Conservation (phyloP, 2,888 invertebrate genomes). For the Tenthredo distinguenda region DNA sequence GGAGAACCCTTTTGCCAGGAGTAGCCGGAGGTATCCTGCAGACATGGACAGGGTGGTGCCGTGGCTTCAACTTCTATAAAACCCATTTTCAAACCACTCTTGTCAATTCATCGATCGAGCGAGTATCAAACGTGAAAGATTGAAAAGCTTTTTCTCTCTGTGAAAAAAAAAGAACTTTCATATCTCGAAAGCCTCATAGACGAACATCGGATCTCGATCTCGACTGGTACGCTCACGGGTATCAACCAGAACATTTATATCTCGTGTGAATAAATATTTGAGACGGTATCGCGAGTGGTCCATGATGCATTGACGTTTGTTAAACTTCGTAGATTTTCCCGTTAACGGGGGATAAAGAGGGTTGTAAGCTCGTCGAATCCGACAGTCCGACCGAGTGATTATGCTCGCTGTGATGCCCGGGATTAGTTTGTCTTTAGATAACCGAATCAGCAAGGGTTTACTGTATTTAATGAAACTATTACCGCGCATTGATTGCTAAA, state of each 20-base stretch:
- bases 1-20: slow-evolving; percentile 46
- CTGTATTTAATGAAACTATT: slow-evolving; percentile 77
- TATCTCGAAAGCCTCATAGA: not conserved
- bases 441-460: slow-evolving; percentile 72
- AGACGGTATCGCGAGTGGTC: not conserved
- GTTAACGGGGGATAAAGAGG: not conserved
- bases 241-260: not conserved
- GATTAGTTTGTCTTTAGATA: slow-evolving; percentile 69
- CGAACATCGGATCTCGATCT: not conserved
- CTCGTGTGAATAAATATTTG: not conserved
- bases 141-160: slow-evolving; percentile 1
- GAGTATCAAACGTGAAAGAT: slow-evolving; percentile 1
- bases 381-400: slow-evolving; percentile 45
- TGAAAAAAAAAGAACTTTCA: not conserved
- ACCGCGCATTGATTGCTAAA: slow-evolving; percentile 77
- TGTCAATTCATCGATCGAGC: slow-evolving; percentile 43
- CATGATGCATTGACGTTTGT: not conserved
- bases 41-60: not conserved
- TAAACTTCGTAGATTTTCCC: not conserved
- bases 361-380: slow-evolving; percentile 21
- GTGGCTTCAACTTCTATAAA: slow-evolving; percentile 20
- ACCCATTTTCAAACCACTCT: slow-evolving; percentile 25
- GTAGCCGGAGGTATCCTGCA: slow-evolving; percentile 29
- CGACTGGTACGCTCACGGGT: not conserved
- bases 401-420: slow-evolving; percentile 42